These are phyloP conservation scores for Acanthaster planci DNA, from an alignment of 35 echinoderm and acorn worm genomes.

Conservation along the genomic window DNA sequence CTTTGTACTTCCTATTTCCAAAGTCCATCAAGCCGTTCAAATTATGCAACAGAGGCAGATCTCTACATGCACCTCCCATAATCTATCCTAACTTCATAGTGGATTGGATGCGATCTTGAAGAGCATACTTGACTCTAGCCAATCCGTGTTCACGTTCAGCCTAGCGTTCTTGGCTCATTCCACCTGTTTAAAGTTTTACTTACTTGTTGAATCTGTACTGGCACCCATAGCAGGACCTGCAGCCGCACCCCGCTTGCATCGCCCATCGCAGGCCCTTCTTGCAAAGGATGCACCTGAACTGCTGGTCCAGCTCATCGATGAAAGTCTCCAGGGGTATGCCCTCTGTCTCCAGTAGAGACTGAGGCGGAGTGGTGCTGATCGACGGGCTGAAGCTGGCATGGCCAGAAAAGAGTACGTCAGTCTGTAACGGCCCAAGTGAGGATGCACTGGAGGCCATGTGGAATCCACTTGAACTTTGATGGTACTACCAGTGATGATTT, in stretches of 20 bases:
- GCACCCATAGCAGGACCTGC: conserved; percentile 29
- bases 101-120: no score
- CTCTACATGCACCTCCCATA: no score
- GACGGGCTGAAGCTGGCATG: background rate
- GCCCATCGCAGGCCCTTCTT: conserved; percentile 13
- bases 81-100: no score
- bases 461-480: no score
- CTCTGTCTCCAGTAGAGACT: background rate
- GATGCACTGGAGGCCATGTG: no score
- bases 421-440: no score
- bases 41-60: no score
- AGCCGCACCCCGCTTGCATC: conserved; percentile 36
- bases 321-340: conserved; percentile 3
- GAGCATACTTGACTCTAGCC: no score
- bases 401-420: background rate
- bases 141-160: background rate
- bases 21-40: no score
- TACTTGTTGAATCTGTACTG: conserved; percentile 15
- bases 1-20: no score
- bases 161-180: no score
- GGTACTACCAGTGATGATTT: no score
- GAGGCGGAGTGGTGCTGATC: background rate
- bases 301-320: background rate
- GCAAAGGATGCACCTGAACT: conserved; percentile 16
- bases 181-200: background rate